These are phyloP conservation scores for Ramphastos sulfuratus DNA, from an alignment of 2,113 vertebrate genomes.

Conservation along the genomic window DNA sequence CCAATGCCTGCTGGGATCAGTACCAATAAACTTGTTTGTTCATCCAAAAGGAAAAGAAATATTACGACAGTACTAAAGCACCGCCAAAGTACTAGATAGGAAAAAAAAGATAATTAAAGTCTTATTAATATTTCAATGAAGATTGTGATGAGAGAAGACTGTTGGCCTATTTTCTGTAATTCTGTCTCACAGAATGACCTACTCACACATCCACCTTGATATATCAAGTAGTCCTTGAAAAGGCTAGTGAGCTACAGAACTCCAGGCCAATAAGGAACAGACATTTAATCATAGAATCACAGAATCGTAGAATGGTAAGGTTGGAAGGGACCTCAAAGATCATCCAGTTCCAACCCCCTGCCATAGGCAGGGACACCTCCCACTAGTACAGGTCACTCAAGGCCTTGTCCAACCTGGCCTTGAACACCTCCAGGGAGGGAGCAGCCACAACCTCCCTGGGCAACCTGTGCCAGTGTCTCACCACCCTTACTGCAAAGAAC, in stretches of 20 bases:
- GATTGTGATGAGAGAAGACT: neutral
- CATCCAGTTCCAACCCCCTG: no score
- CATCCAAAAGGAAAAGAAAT: slow-evolving; percentile 92
- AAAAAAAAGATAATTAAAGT: neutral
- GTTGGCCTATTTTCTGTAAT: neutral
- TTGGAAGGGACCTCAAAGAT: no score
- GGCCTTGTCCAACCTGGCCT: no score
- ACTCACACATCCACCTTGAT: neutral
- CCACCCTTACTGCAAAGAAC: no score
- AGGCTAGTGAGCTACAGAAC: neutral
- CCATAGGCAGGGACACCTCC: no score
- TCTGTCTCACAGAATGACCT: neutral
- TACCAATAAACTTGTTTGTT: slow-evolving; percentile 92
- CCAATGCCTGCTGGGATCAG: slow-evolving; percentile 91
- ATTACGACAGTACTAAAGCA: slow-evolving; percentile 92
- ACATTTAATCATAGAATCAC: neutral
- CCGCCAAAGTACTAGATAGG: slow-evolving; percentile 88
- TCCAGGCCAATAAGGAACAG: neutral
- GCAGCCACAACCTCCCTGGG: no score
- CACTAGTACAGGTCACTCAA: no score
- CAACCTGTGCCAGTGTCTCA: no score
- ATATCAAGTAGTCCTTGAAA: neutral
- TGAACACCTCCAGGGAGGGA: no score
- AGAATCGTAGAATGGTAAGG: no score
- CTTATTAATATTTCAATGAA: slow-evolving; percentile 20